Conservation (phyloP, 2,797 vertebrate genomes). For the Chaetophractus vellerosus region DNA sequence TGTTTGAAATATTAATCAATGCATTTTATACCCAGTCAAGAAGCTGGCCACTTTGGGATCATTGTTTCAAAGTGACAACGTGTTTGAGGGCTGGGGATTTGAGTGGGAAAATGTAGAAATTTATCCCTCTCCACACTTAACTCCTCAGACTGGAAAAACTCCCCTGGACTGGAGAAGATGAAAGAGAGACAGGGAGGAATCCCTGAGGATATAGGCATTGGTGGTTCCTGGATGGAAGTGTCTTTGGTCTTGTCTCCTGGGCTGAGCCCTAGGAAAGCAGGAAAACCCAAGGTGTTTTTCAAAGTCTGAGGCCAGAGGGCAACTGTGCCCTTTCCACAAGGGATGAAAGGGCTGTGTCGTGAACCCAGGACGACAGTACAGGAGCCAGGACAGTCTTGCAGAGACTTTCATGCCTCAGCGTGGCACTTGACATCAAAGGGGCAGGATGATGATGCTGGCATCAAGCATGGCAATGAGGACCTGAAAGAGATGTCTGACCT, state of each 20-base stretch:
- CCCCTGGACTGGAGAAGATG: not conserved
- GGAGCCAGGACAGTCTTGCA: not conserved
- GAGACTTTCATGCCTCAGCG: not conserved
- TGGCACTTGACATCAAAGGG: no score
- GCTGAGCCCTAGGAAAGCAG: not conserved
- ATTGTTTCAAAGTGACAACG: not conserved
- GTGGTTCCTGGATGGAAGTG: not conserved
- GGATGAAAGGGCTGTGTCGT: not conserved
- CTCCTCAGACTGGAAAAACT: not conserved
- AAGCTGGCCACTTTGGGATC: not conserved
- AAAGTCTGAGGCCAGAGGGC: not conserved
- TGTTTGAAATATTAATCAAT: slow-evolving; percentile 22
- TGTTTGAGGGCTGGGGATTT: not conserved
- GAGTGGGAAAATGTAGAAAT: not conserved
- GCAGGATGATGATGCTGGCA: not conserved
- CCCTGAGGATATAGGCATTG: fast-evolving
- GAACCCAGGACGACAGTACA: not conserved
- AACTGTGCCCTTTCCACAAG: not conserved
- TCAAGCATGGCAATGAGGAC: not conserved
- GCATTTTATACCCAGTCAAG: slow-evolving; percentile 2
- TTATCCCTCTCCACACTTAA: not conserved
- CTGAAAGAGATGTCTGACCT: not conserved
- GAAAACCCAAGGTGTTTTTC: not conserved
- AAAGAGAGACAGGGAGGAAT: not conserved
- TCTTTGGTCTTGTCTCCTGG: not conserved